Percentiles rank a stretch among this genome's conserved stretches.
Evolutionary conservation across 2,888 invertebrate genomes (phyloP).

Genomic region (Sinohyriopsis cumingii): DNA sequence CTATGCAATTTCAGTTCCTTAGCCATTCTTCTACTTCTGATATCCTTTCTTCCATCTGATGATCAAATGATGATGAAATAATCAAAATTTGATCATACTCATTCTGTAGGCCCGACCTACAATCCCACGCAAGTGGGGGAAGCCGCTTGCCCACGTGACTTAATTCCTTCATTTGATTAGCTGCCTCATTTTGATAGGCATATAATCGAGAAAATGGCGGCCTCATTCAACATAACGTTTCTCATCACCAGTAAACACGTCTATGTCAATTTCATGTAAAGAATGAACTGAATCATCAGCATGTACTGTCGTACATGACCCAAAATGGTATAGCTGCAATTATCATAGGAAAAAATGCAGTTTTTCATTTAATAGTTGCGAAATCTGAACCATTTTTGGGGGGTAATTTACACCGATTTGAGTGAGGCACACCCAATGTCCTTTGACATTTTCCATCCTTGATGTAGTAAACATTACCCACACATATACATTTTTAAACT

Average conservation of each 20-base stretch:
- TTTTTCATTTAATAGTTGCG: too few relatives aligned
- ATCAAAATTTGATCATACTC: conserved; percentile 47
- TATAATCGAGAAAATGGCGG: conserved; percentile 52
- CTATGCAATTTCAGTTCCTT: conserved; percentile 93
- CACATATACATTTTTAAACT: not conserved
- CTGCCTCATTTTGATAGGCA: conserved; percentile 29
- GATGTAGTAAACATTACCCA: not conserved
- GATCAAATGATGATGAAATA: conserved; percentile 48
- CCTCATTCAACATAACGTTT: conserved; percentile 43
- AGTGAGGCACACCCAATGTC: too few relatives aligned
- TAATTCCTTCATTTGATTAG: conserved; percentile 30
- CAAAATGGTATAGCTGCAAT: too few relatives aligned
- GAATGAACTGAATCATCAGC: not conserved
- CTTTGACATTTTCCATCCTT: not conserved
- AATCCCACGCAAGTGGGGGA: conserved; percentile 51
- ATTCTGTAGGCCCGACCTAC: conserved; percentile 39
- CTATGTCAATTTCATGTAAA: not conserved
- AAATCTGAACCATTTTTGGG: too few relatives aligned
- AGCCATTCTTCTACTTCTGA: conserved; percentile 39
- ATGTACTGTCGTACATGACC: not conserved
- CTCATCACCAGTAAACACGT: conserved; percentile 3
- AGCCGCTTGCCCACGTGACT: conserved; percentile 50
- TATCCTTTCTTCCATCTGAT: conserved; percentile 45
- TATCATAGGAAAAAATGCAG: too few relatives aligned
- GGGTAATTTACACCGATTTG: too few relatives aligned